Percentiles rank a stretch among this genome's conserved stretches.
phyloP scores from a whole-genome alignment of 2,797 vertebrate species.

The Bovichtus variegatus region DNA sequence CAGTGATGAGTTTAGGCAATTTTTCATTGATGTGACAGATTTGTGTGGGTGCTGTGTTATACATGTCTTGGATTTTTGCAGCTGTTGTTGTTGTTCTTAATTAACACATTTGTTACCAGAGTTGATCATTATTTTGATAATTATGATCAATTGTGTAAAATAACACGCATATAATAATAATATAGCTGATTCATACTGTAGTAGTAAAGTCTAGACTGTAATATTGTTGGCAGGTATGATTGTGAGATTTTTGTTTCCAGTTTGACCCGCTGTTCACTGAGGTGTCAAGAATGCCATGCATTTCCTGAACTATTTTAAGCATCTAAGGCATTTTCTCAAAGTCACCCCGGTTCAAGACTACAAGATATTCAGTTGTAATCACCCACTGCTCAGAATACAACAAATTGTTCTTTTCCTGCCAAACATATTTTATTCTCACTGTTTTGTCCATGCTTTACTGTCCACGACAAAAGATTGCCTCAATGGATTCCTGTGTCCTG shows the following conservation, averaged over 20 bases:
- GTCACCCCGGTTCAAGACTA: constrained; percentile 10
- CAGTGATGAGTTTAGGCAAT: background rate
- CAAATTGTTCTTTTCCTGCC: constrained; percentile 14
- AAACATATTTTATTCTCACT: background rate
- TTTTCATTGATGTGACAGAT: constrained; percentile 37
- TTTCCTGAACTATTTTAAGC: constrained; percentile 66
- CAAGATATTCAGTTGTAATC: constrained; percentile 18
- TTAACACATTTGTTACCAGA: constrained; percentile 41
- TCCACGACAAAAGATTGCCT: constrained; percentile 28
- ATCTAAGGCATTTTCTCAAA: constrained; percentile 43
- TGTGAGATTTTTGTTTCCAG: constrained; percentile 37
- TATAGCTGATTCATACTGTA: constrained; percentile 20
- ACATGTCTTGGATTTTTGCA: constrained; percentile 39
- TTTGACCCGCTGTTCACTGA: constrained; percentile 28
- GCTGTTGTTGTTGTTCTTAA: constrained; percentile 66
- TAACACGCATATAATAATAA: constrained; percentile 2
- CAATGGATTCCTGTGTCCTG: constrained; percentile 53
- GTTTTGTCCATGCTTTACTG: constrained; percentile 7
- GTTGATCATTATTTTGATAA: constrained; percentile 47
- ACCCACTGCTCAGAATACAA: background rate
- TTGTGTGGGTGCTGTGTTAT: constrained; percentile 28
- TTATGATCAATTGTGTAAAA: constrained; percentile 28
- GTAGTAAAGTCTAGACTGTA: constrained; percentile 23
- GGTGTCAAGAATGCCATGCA: constrained; percentile 61
- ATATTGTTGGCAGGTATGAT: constrained; percentile 12